Evolutionary conservation across 2,797 vertebrate species (phyloP).

Genomic region (Sebastes aleutianus): DNA sequence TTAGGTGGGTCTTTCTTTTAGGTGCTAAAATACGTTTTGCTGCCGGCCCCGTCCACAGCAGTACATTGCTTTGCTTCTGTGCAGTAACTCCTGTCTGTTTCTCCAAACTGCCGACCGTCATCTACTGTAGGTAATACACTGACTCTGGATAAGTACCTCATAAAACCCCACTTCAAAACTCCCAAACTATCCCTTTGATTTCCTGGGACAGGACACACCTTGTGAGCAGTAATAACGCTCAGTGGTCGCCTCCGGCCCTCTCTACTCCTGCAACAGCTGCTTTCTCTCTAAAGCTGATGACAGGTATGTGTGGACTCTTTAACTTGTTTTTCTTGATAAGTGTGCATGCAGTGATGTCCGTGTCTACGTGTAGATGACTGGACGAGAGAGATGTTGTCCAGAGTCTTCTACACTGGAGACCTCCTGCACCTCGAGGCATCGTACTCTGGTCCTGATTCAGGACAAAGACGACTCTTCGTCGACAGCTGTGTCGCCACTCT

Average conservation of each 20-base stretch:
- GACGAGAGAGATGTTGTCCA: slow-evolving; percentile 27
- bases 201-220: slow-evolving; percentile 36
- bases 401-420: slow-evolving; percentile 44
- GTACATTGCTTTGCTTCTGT: too few species aligned
- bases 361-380: slow-evolving; percentile 42
- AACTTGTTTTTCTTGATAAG: background rate
- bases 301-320: slow-evolving; percentile 18
- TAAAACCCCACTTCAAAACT: too few species aligned
- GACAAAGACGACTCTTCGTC: slow-evolving; percentile 16
- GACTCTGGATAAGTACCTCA: too few species aligned
- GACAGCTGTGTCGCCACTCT: slow-evolving; percentile 61
- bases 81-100: too few species aligned
- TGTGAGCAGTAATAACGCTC: slow-evolving; percentile 31
- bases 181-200: background rate
- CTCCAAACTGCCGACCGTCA: too few species aligned
- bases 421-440: slow-evolving; percentile 47
- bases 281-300: slow-evolving; percentile 59
- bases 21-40: too few species aligned
- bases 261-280: background rate
- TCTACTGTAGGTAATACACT: too few species aligned
- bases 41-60: too few species aligned
- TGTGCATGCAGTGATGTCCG: background rate
- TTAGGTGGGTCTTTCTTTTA: too few species aligned
- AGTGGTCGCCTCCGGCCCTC: background rate
- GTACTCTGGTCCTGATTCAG: slow-evolving; percentile 15